Evolutionary conservation across 2,113 vertebrate genomes (phyloP).

Genomic region (Scolopax mira): DNA sequence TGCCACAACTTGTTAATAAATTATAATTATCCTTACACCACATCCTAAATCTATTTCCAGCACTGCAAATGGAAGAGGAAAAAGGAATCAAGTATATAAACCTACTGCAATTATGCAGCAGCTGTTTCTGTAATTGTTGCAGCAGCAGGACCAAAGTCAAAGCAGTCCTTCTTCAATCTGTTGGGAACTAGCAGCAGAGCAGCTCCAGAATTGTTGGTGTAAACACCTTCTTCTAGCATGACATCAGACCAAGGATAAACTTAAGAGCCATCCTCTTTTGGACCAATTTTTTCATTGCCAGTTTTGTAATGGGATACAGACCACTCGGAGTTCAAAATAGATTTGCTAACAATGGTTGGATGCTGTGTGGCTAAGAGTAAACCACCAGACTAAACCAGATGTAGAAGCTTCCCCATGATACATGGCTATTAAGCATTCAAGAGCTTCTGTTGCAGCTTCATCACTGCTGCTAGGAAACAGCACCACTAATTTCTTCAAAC

Average conservation of each 20-base stretch:
- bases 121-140: not conserved
- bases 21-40: not conserved
- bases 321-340: not conserved
- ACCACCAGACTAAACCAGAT: not conserved
- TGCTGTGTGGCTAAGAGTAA: not conserved
- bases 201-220: not conserved
- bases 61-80: not conserved
- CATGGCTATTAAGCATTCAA: not conserved
- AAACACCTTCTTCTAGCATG: not conserved
- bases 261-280: not conserved
- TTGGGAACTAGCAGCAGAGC: not conserved
- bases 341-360: not conserved
- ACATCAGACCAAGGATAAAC: not conserved
- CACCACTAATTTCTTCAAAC: not conserved
- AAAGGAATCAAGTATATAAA: not conserved
- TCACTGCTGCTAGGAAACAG: constrained; percentile 6
- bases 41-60: not conserved
- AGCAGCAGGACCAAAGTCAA: not conserved
- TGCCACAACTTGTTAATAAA: not conserved
- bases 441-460: not conserved
- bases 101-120: not conserved
- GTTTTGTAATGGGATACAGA: not conserved
- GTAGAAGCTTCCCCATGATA: not conserved
- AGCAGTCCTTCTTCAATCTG: not conserved
- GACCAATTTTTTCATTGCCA: not conserved